Base-by-base conservation (phyloP, 92 coral and sea anemone species). In the Palythoa grandiflora region DNA sequence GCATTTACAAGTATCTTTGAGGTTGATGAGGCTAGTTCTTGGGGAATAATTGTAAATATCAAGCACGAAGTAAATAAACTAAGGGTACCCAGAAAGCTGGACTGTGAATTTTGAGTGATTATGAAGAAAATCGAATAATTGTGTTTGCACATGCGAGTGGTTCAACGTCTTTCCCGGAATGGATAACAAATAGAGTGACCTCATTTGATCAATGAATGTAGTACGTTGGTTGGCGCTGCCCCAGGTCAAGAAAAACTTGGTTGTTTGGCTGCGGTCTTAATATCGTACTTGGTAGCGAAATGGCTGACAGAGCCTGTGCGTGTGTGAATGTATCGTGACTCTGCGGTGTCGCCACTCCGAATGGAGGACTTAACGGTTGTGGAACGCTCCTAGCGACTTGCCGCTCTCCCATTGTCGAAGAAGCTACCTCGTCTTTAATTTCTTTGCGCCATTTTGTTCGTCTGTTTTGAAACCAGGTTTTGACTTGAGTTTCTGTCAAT, bases 401-500 rank as follows among this genome's bases (percentile, higher is more conserved):
- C 47, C 86, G 38, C 35, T 81, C 86, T 63, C 86, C 86, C 44
- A 81, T 71, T 51, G 86, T 63, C 17, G 86, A 81, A 51, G 86
- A 81, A 9, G 75, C 86, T 10, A 74, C 88, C 71, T 90, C 93
- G 83, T 87, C 90, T 80, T 68, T 86, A 10, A 77, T 79, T 83
- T 80, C 93, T 73, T 80, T 90, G 66, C 89, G 88, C 93, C 93
- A 90, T 73, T 90, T 90, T 37, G 93, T 90, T 61, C 93, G 78
- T 51, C 93, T 68, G 76, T 91, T 91, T 77, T 91, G 93, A 51
- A 91, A 91, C 93, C 93, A 91, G 3, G 87, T 90, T 87, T 90
- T 87, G 6, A 90, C 93, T 80, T 87, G 93, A 15, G 90, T 87
- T 87, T 90, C 90, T 80, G 93, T 90, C 44, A 90, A 59, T 38